phyloP scores from a whole-genome alignment of 2,113 vertebrate genomes.

The Serilophus lunatus region DNA sequence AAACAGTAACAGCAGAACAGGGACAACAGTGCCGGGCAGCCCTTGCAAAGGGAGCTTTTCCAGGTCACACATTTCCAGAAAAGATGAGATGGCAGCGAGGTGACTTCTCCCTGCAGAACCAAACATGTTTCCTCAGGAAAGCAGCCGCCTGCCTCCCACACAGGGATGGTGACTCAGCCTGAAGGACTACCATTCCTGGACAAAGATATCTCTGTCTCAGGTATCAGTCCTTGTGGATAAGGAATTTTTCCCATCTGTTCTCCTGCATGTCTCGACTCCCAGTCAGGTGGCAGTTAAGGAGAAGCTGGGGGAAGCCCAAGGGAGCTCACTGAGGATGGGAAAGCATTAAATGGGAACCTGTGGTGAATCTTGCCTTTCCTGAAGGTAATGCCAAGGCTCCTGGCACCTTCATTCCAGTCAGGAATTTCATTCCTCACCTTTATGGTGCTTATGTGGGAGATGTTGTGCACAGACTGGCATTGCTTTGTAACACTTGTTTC shows the following conservation, averaged over 20 bases:
- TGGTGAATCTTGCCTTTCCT: background rate
- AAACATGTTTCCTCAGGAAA: conserved; percentile 43
- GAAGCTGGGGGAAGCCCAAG: background rate
- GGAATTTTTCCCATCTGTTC: conserved; percentile 31
- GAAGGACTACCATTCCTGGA: background rate
- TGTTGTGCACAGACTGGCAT: background rate
- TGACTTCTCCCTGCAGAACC: conserved; percentile 35
- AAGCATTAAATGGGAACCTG: background rate
- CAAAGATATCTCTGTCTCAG: background rate
- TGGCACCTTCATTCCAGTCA: background rate
- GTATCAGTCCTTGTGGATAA: background rate
- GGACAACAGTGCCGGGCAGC: background rate
- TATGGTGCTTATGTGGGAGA: background rate
- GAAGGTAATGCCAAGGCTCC: background rate
- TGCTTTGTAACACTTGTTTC: background rate
- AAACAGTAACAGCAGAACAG: background rate
- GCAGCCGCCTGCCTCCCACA: conserved; percentile 29
- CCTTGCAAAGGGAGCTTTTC: background rate
- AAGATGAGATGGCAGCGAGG: background rate
- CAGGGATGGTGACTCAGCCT: conserved; percentile 29
- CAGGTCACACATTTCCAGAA: background rate
- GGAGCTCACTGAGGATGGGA: background rate
- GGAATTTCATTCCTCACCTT: background rate
- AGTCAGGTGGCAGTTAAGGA: background rate
- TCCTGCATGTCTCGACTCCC: background rate